Evolutionary conservation across 2,113 vertebrate genomes (phyloP).

Genomic region (Mugil cephalus): DNA sequence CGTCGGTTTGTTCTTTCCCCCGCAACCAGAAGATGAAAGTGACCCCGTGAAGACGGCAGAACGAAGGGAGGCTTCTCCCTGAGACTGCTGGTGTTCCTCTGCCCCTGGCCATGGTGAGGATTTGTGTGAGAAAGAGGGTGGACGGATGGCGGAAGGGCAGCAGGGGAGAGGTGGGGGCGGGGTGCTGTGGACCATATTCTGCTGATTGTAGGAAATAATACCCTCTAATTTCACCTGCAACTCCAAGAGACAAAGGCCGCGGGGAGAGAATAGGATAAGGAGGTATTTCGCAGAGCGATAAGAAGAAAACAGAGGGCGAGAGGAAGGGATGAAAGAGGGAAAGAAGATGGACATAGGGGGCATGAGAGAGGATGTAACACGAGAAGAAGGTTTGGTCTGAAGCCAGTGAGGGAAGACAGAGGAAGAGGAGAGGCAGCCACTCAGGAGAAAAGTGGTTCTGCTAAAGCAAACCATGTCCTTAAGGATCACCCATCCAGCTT

Average conservation of each 20-base stretch:
- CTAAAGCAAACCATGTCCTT: conserved; percentile 62
- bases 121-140: conserved; percentile 28
- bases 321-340: conserved; percentile 35
- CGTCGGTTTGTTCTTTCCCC: conserved; percentile 56
- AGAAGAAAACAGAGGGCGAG: conserved; percentile 59
- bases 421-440: conserved; percentile 57
- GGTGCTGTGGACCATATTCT: conserved; percentile 68
- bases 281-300: conserved; percentile 68
- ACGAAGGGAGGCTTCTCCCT: conserved; percentile 51
- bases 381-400: conserved; percentile 66
- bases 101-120: conserved; percentile 61
- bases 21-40: conserved; percentile 73
- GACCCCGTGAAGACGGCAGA: conserved; percentile 60
- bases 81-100: conserved; percentile 66
- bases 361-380: conserved; percentile 62
- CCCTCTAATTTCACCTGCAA: conserved; percentile 78
- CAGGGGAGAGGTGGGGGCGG: conserved; percentile 15
- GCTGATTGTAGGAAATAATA: conserved; percentile 83
- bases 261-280: conserved; percentile 67
- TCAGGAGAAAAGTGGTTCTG: conserved; percentile 57
- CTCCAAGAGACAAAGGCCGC: conserved; percentile 75
- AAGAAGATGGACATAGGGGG: conserved; percentile 44
- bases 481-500: conserved; percentile 54
- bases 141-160: conserved; percentile 30
- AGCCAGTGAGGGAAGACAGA: conserved; percentile 69